Percentiles rank a stretch among this genome's conserved stretches.
Conservation (phyloP, 2,113 vertebrate genomes). For the Alces alces region DNA sequence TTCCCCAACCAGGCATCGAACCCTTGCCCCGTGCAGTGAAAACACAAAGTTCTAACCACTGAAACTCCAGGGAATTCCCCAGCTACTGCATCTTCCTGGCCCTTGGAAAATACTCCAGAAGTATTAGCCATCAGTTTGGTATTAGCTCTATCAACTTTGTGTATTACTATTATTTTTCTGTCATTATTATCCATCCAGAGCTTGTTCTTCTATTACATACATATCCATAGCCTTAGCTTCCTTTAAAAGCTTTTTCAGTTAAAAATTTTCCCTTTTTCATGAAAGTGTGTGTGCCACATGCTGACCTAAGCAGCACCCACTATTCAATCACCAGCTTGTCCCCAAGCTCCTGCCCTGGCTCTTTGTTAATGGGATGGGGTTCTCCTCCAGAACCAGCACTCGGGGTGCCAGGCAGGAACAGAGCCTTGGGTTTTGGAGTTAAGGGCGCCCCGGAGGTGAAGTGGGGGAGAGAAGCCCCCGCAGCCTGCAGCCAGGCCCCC, state of each 20-base stretch:
- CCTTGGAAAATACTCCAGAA: too few species aligned
- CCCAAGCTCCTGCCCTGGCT: not conserved
- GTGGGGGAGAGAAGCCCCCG: not conserved
- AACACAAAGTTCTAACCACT: not conserved
- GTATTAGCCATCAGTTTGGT: not conserved
- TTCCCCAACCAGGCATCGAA: not conserved
- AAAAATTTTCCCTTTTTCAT: not conserved
- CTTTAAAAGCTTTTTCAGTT: not conserved
- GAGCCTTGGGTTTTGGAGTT: not conserved
- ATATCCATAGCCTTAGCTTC: not conserved
- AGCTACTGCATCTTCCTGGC: fast-evolving
- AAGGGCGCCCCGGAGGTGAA: fast-evolving
- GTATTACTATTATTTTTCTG: not conserved
- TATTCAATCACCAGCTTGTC: not conserved
- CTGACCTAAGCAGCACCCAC: not conserved
- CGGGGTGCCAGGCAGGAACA: not conserved
- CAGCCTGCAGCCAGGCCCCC: not conserved
- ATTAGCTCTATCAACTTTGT: not conserved
- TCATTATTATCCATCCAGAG: not conserved
- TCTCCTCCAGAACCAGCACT: not conserved
- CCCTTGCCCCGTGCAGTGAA: not conserved
- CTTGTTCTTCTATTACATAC: not conserved
- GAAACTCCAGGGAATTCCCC: not conserved
- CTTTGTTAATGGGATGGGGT: not conserved
- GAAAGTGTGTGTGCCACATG: fast-evolving